Conservation (phyloP, 2,888 invertebrate species). For the Scaeva pyrastri region DNA sequence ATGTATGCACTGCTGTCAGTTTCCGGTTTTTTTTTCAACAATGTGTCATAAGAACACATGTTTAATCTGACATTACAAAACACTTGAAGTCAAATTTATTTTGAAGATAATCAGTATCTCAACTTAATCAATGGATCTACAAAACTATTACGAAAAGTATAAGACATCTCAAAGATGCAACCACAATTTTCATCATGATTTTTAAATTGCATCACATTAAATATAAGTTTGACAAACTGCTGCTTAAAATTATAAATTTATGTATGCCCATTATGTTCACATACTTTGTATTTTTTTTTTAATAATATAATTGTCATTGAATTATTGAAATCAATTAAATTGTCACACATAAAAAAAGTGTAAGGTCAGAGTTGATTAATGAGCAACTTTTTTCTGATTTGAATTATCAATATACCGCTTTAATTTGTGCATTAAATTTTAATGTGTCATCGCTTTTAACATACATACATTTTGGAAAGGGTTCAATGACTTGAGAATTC, state of each 20-base stretch:
- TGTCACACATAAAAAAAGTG: background rate
- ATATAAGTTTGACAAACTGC: no score
- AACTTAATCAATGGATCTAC: no score
- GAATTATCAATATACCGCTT: background rate
- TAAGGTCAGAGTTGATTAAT: constrained; percentile 21
- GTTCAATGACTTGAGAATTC: constrained; percentile 21
- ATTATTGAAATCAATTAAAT: background rate
- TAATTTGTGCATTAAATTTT: background rate
- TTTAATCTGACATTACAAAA: background rate
- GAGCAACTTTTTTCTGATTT: background rate
- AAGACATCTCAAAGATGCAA: no score
- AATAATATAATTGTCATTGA: background rate
- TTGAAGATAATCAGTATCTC: background rate
- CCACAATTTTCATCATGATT: no score
- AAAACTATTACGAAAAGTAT: no score
- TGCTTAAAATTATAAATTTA: no score
- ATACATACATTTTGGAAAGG: background rate
- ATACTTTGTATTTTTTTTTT: no score
- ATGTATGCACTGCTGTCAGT: background rate
- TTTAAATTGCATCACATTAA: no score
- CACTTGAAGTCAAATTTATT: background rate
- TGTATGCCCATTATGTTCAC: no score
- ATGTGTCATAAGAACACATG: background rate
- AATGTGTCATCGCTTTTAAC: background rate
- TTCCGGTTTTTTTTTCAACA: background rate